phyloP scores from a whole-genome alignment of 37 sponge, comb jelly and placozoan genomes.

The Cladorhizidae sp. region DNA sequence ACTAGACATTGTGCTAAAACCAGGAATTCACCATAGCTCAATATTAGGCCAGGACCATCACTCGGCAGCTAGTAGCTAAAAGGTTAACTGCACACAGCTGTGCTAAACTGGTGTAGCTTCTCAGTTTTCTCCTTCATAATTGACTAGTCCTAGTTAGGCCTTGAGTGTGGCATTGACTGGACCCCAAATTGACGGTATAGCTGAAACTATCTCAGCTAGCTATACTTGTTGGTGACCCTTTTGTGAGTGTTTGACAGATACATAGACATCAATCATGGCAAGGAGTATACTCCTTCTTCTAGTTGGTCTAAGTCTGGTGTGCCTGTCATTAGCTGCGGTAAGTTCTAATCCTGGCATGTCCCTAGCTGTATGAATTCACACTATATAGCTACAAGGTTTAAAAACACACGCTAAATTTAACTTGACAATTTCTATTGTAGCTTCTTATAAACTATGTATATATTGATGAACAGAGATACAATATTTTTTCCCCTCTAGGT shows the following conservation, averaged over 20 bases:
- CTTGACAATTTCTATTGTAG: too few relatives aligned
- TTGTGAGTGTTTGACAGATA: neutral
- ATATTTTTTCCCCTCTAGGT: neutral
- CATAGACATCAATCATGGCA: constrained; percentile 19
- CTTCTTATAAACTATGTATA: too few relatives aligned
- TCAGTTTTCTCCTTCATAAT: neutral
- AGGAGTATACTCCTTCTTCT: neutral
- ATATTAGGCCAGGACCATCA: too few relatives aligned
- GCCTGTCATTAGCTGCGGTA: constrained; percentile 31
- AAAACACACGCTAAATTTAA: too few relatives aligned
- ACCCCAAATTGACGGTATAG: neutral
- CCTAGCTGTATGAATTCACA: too few relatives aligned
- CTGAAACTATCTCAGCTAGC: neutral
- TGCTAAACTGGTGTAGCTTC: too few relatives aligned
- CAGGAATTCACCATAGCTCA: too few relatives aligned
- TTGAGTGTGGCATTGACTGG: constrained; percentile 26
- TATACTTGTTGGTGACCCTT: neutral
- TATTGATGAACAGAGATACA: too few relatives aligned
- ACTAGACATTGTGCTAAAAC: too few relatives aligned
- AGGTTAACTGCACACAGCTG: neutral
- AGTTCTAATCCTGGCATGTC: too few relatives aligned
- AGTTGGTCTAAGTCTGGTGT: constrained; percentile 2
- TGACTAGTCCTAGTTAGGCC: constrained; percentile 26
- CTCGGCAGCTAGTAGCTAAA: neutral
- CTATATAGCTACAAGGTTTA: too few relatives aligned